A percentile compares a stretch with the other conserved stretches of the same genome.
These are phyloP conservation scores for Propsilocerus akamusi DNA, from an alignment of 1,140 invertebrate genomes.

Conservation along the genomic window DNA sequence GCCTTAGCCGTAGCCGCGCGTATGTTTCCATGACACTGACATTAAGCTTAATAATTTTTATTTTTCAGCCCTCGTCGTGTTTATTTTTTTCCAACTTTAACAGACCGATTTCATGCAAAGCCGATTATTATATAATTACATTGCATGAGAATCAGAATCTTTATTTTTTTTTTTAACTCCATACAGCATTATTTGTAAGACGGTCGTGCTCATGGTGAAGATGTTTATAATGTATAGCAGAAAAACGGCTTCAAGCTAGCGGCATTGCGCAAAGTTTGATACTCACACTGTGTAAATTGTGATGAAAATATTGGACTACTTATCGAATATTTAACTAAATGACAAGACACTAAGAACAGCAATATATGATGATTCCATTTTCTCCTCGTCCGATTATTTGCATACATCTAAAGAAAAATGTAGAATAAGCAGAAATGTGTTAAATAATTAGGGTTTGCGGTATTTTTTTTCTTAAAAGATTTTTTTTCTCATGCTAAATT, in stretches of 20 bases:
- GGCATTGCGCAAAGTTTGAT: too few relatives aligned
- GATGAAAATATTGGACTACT: constrained; percentile 2
- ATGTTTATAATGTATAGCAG: too few relatives aligned
- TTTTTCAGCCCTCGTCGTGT: not conserved
- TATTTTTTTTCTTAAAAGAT: too few relatives aligned
- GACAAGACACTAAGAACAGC: not conserved
- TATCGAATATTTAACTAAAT: constrained; percentile 2
- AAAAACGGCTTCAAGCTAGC: too few relatives aligned
- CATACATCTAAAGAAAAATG: not conserved
- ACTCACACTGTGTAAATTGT: constrained; percentile 1
- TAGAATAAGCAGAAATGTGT: too few relatives aligned
- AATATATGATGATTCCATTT: not conserved
- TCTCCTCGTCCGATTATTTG: not conserved
- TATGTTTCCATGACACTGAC: not conserved
- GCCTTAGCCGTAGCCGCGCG: not conserved
- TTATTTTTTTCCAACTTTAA: not conserved
- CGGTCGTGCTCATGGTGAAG: too few relatives aligned
- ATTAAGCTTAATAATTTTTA: not conserved
- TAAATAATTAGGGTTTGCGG: too few relatives aligned
- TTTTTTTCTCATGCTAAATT: too few relatives aligned
- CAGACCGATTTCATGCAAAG: not conserved
- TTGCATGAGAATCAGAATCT: too few relatives aligned
- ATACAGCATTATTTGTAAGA: too few relatives aligned
- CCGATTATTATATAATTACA: not conserved
- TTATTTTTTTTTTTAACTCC: too few relatives aligned